phyloP scores from a whole-genome alignment of 2,888 invertebrate species.

The Syrphus vitripennis region DNA sequence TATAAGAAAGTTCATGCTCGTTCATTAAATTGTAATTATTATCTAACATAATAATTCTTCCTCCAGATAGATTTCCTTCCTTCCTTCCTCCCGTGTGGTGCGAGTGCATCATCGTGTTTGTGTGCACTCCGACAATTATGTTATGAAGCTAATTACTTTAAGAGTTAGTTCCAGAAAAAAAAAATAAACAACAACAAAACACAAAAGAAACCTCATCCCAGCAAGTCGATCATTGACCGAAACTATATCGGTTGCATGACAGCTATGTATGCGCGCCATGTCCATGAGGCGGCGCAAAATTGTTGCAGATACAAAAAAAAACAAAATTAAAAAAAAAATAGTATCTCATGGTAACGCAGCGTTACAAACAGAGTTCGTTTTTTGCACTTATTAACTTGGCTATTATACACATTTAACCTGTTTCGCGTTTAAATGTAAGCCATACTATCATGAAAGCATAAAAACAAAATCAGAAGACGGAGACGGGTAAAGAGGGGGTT shows the following conservation, averaged over 20 bases:
- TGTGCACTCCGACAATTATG: constrained; percentile 67
- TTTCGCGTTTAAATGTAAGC: constrained; percentile 65
- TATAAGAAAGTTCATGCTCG: constrained; percentile 73
- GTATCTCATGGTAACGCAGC: constrained; percentile 62
- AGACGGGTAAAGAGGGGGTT: no score
- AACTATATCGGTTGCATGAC: constrained; percentile 72
- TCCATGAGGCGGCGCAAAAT: constrained; percentile 19
- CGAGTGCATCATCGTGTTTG: constrained; percentile 53
- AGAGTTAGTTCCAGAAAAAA: constrained; percentile 35
- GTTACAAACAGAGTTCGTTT: constrained; percentile 61
- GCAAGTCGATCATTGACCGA: constrained; percentile 72
- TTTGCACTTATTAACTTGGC: constrained; percentile 71
- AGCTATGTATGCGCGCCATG: constrained; percentile 60
- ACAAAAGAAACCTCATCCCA: constrained; percentile 29
- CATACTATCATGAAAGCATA: constrained; percentile 31
- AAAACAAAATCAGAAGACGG: no score
- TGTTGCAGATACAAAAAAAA: background rate
- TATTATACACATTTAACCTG: constrained; percentile 71
- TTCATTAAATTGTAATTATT: constrained; percentile 73
- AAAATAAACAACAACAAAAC: background rate
- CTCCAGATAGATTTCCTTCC: constrained; percentile 46
- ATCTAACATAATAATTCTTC: constrained; percentile 67
- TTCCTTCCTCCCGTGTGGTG: no score
- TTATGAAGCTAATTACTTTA: constrained; percentile 68
- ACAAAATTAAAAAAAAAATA: constrained; percentile 5